Evolutionary conservation across 2,797 vertebrate genomes (phyloP).

Genomic region (Parauchenoglanis ngamensis): DNA sequence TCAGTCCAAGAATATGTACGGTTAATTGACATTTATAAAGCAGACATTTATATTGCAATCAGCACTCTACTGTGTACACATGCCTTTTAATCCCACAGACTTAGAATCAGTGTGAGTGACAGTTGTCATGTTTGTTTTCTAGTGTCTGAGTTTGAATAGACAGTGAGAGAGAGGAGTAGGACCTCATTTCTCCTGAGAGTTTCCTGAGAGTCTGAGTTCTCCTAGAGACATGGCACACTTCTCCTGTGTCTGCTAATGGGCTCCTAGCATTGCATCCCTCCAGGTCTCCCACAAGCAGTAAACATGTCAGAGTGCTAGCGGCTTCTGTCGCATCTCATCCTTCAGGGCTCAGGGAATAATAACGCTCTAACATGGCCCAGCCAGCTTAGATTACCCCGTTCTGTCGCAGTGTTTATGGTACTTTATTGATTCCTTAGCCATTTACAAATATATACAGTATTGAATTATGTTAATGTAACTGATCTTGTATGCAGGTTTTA

Average conservation of each 20-base stretch:
- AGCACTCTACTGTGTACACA: background rate
- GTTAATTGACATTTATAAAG: background rate
- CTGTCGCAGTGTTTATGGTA: background rate
- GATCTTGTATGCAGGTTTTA: background rate
- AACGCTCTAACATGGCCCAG: background rate
- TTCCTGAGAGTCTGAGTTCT: conserved; percentile 35
- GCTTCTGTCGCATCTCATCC: conserved; percentile 11
- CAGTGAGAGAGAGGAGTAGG: conserved; percentile 7
- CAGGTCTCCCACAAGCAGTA: conserved; percentile 58
- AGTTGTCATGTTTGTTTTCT: conserved; percentile 40
- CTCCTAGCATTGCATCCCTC: conserved; percentile 51
- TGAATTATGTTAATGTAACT: background rate
- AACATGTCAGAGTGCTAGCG: conserved; percentile 51
- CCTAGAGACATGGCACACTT: conserved; percentile 37
- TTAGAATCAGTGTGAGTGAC: background rate
- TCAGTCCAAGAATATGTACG: background rate
- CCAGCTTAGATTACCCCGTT: background rate
- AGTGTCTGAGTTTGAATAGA: conserved; percentile 33
- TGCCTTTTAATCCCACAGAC: conserved; percentile 2
- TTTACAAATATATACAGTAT: background rate
- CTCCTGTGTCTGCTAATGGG: conserved; percentile 65
- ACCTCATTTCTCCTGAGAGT: conserved; percentile 51
- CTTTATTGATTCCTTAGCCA: background rate
- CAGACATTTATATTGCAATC: background rate
- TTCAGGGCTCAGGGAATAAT: conserved; percentile 19